Percentiles rank a stretch among this genome's conserved stretches.
Conservation (phyloP, 1,140 invertebrate species). For the Magallana ariakensis region DNA sequence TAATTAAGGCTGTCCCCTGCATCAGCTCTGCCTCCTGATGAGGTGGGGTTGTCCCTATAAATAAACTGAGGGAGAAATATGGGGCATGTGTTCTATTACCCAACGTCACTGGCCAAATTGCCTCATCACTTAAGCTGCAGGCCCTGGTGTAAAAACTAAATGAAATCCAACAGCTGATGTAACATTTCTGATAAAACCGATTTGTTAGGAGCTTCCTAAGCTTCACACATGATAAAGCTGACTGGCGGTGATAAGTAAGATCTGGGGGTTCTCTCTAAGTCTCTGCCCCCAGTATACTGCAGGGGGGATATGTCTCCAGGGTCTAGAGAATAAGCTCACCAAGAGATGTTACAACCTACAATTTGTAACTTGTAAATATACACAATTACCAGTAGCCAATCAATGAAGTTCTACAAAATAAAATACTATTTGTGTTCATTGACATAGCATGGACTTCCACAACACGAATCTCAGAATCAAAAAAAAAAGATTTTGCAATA, state of each 20-base stretch:
- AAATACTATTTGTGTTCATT: too few species aligned
- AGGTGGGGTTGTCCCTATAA: neutral
- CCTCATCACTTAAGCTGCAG: constrained; percentile 33
- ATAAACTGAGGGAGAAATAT: neutral
- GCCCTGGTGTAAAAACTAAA: constrained; percentile 6
- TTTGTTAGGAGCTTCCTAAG: constrained; percentile 24
- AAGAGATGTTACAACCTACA: too few species aligned
- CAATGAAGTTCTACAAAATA: too few species aligned
- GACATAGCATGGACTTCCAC: too few species aligned
- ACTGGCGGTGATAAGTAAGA: neutral
- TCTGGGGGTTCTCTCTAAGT: neutral
- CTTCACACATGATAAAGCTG: constrained; percentile 30
- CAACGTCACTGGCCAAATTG: constrained; percentile 2
- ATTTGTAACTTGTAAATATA: too few species aligned
- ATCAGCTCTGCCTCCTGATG: neutral
- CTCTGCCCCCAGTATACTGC: neutral
- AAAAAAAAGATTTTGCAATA: too few species aligned
- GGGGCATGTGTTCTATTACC: constrained; percentile 23
- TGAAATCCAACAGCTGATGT: constrained; percentile 29
- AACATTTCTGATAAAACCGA: constrained; percentile 22
- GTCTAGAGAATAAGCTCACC: too few species aligned
- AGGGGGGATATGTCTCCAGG: too few species aligned
- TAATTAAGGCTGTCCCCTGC: constrained; percentile 1
- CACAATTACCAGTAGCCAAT: too few species aligned
- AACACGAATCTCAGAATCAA: too few species aligned